phyloP scores from a whole-genome alignment of 2,797 vertebrate species.

The Anguilla marmorata region DNA sequence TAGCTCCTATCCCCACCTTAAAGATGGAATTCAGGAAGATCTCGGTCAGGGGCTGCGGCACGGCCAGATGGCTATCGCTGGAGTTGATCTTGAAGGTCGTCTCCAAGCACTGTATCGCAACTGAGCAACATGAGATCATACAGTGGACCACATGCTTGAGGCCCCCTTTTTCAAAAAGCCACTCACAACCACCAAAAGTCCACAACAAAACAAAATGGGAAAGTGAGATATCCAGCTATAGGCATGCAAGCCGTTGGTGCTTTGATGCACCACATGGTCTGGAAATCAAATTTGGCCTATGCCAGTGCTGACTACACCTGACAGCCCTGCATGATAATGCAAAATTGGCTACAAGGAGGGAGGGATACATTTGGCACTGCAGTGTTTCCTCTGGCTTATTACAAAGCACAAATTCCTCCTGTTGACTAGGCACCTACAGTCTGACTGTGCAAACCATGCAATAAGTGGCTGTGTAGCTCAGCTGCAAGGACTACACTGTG shows the following conservation, averaged over 20 bases:
- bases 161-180: neutral
- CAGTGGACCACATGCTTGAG: neutral
- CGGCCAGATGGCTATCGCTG: slow-evolving; percentile 87
- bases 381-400: neutral
- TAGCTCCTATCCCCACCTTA: slow-evolving; percentile 73
- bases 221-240: neutral
- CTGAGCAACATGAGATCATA: slow-evolving; percentile 58
- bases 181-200: neutral
- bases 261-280: neutral
- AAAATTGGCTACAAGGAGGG: neutral
- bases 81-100: slow-evolving; percentile 92
- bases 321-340: neutral
- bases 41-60: slow-evolving; percentile 84
- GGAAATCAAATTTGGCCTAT: neutral
- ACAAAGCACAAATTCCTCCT: neutral
- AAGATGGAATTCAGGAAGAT: slow-evolving; percentile 88
- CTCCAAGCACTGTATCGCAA: slow-evolving; percentile 97
- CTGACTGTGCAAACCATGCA: neutral
- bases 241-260: neutral
- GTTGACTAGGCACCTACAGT: neutral
- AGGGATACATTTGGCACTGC: neutral
- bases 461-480: neutral
- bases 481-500: neutral
- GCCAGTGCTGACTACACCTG: neutral
- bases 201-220: neutral